Percentiles rank a stretch among this genome's conserved stretches.
Evolutionary conservation across 2,113 vertebrate species (phyloP).

Genomic region (Chamaea fasciata): DNA sequence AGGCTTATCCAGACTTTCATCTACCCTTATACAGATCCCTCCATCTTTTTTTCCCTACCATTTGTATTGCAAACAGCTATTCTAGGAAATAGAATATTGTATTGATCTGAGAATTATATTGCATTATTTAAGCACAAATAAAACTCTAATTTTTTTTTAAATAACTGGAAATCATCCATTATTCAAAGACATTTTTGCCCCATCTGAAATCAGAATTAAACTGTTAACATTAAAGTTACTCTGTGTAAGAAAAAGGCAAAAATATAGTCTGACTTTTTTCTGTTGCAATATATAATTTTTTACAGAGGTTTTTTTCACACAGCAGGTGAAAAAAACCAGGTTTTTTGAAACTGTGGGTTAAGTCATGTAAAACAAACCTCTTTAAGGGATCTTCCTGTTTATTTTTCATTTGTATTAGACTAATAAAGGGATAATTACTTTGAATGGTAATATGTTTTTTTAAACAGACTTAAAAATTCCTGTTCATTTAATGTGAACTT

Average conservation of each 20-base stretch:
- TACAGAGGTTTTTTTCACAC: not conserved
- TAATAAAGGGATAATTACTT: not conserved
- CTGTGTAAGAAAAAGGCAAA: not conserved
- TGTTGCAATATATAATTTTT: not conserved
- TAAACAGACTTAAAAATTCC: not conserved
- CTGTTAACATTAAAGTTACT: not conserved
- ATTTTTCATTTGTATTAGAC: not conserved
- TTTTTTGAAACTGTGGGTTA: not conserved
- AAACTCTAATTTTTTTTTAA: not conserved
- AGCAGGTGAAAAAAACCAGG: fast-evolving
- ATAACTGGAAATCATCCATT: not conserved
- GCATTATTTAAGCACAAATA: not conserved
- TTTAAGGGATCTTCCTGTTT: not conserved
- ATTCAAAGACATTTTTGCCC: not conserved
- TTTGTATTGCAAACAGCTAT: not conserved
- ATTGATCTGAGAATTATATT: not conserved
- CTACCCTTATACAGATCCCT: not conserved
- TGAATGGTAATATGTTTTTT: not conserved
- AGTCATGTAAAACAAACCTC: not conserved
- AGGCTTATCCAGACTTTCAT: not conserved
- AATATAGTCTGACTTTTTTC: not conserved
- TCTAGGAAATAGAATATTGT: not conserved
- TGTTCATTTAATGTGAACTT: not conserved
- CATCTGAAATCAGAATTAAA: not conserved
- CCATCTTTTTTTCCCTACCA: not conserved